Base-by-base conservation (phyloP, 2,113 vertebrate genomes). In the Syngnathoides biaculeatus region DNA sequence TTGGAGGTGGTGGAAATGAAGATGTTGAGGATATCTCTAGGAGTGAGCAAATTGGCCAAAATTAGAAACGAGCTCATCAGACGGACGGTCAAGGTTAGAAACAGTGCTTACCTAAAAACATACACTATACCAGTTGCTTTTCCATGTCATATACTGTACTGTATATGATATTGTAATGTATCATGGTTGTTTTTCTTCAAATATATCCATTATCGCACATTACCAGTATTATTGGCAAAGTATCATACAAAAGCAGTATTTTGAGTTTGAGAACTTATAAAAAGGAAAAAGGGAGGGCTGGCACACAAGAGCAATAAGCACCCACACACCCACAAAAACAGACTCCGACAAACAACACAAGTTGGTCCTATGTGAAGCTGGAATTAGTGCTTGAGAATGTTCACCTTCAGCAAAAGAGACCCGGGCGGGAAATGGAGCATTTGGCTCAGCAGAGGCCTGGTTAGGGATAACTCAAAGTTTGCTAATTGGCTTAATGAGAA, bases 401-500 rank as follows among this genome's bases (percentile, higher is more conserved):
- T 79, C 67, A 81, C 84, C 81, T 82, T 85, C n/a, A 35, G 77
- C 76, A 74, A 77, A 83, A 78, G 8, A 9, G 39, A 40, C 45
- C 30, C 27, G 74, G 52, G 72, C 35, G 73, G 70, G 71, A 66
- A 67, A 39, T 65, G 64, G 73, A 71, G 66, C 71, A 62, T 70
- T 74, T 68, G 11, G 67, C 67, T 66, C 66, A 64, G 69, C 73
- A 40, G 69, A 79, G 81, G 62, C 78, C 82, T 87, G 78, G 74
- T 90, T 83, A 89, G 73, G 64, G 76, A 4, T 66, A 79, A 4
- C 14, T 2, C 66, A 69, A 67, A 68, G 20, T 80, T 82, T 22
- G 43, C 73, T 84, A 60, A 83, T 74, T 85, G 65, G 75, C 68
- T 56, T 90, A 89, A 90, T 87, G 82, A 87, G 86, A 85, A 90